phyloP scores from a whole-genome alignment of 2,113 vertebrate species.

The Charina bottae region DNA sequence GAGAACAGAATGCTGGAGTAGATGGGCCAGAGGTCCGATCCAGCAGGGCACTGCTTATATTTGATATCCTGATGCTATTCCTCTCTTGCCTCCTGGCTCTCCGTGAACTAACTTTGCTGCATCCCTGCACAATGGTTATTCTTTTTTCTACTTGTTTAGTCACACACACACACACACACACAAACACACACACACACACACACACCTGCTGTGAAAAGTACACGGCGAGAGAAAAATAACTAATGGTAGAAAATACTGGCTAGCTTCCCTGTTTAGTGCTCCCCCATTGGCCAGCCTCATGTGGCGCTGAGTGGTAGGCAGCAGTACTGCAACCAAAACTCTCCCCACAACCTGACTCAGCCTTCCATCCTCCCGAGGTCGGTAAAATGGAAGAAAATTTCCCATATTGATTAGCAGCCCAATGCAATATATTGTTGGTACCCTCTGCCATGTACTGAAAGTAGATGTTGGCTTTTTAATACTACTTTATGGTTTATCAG shows the following conservation, averaged over 20 bases:
- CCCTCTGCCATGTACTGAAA: background rate
- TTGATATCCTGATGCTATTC: background rate
- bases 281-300: too few species aligned
- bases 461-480: too few species aligned
- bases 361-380: too few species aligned
- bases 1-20: background rate
- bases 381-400: background rate
- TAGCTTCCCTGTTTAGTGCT: background rate
- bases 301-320: too few species aligned
- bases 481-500: background rate
- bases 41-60: background rate
- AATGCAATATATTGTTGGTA: background rate
- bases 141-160: too few species aligned
- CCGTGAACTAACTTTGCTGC: background rate
- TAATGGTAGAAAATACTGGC: background rate
- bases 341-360: too few species aligned
- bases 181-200: too few species aligned
- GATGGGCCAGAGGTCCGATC: background rate
- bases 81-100: background rate
- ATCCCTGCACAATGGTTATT: too few species aligned
- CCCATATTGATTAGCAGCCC: background rate
- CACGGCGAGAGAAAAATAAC: background rate
- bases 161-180: too few species aligned
- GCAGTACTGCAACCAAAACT: too few species aligned
- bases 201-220: too few species aligned